Evolutionary conservation across 2,888 invertebrate genomes (phyloP), one percentile per base, ranked within the genome.

Genomic region (Agrenia bidenticulata): DNA sequence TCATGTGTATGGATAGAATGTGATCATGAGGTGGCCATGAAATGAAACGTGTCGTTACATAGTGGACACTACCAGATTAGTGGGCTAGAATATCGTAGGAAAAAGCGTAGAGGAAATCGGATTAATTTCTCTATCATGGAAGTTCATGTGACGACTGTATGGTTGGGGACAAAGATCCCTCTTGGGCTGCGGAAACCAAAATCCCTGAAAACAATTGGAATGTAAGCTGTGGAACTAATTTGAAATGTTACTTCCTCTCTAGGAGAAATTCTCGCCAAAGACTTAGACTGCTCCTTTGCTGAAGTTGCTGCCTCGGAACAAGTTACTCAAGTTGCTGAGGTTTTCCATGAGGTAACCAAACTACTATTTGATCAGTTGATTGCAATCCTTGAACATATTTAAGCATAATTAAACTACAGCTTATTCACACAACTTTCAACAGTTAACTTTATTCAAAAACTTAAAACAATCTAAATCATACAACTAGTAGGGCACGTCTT

Each of bases 231-330:
- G 24, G 51, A 51, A 51, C 51, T 23, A 55, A 55, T 37, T 55
- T 37, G 17, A 55, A 32, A 27, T 55, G 45, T 45, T 45, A 15
- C 45, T 45, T 45, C 32, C 32, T 61, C 66, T 77, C 4, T 76
- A 82, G 82, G 82, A 37, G 91, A 92, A 79, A 90, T 89, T 75
- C 81, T 94, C 58, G 92, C 92, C 11, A 89, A 92, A 79, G 91
- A 92, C 79, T 89, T 90, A 78, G 92, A 93, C 78, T 92, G 92
- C 80, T 88, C 87, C 78, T 94, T 93, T 80, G 87, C 88, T 42
- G 93, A 94, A 81, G 89, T 93, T 13, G 88, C 92, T 0, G 93
- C 93, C 0, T 92, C 93, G 0, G 93, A 94, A 79, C 92, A 93
- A 81, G 84, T 84, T 63, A 85, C 86, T 62, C 89, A 90, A 78